Evolutionary conservation across 1,140 invertebrate species (phyloP), one percentile per base, ranked within the genome.

Genomic region (Drosophila malerkotliana): DNA sequence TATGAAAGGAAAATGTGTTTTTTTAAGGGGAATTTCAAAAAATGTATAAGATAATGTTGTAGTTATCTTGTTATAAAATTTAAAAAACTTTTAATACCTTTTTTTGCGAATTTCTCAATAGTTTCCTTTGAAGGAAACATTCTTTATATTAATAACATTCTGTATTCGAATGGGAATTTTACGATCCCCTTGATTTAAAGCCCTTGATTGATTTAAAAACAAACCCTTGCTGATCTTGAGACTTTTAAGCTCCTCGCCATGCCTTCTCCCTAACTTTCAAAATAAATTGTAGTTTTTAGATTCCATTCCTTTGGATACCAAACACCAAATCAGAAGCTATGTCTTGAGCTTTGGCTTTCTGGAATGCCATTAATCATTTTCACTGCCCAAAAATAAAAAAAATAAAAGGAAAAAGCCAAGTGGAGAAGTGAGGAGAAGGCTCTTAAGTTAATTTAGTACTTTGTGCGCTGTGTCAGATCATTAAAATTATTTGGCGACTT

Each of bases 401-500:
- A 39, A 14, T 8, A 18, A 15, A 12, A 39, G n/a, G 9, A 30
- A 28, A 69, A 37, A 10, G 2, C 10, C n/a, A 18, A 34, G 14
- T n/a, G n/a, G 18, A 30, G 34, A 44, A 45, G 62, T 21, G 44
- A 9, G 53, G 34, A 71, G 71, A 74, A 58, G 69, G 73, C 73
- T 77, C 63, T 76, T 77, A 77, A 76, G 73, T 77, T 77, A 77
- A 77, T 77, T 77, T 77, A 76, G 56, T 73, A 75, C 59, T 75
- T 64, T 73, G 69, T 47, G 15, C 53, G 69, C 71, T 73, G 72
- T 76, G 73, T 56, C 67, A 71, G 74, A 74, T 71, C 61, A 69
- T 67, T 76, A 51, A 80, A 73, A 85, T 75, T 85, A 75, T 67
- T 77, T 74, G 74, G 64, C 78, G 67, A 85, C 73, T 75, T 78